These are phyloP conservation scores for Bufo gargarizans DNA, from an alignment of 2,113 vertebrate species.

Conservation along the genomic window DNA sequence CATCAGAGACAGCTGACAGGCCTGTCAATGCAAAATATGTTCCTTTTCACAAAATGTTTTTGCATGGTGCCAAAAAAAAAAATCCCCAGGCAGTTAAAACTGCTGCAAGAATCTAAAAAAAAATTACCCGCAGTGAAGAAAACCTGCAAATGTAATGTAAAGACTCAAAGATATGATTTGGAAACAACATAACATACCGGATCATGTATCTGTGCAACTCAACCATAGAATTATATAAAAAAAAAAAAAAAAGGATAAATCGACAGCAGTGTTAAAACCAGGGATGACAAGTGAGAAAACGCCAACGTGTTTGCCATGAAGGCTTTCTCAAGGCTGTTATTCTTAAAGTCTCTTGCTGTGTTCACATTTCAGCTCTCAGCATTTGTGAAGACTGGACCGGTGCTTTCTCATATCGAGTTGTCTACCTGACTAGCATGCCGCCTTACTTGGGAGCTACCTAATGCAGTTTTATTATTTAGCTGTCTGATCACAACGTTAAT, in stretches of 20 bases:
- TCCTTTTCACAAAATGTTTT: slow-evolving; percentile 40
- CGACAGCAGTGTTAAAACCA: slow-evolving; percentile 19
- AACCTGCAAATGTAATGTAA: slow-evolving; percentile 23
- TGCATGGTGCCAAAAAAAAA: slow-evolving; percentile 1
- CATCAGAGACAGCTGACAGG: slow-evolving; percentile 30
- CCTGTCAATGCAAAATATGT: slow-evolving; percentile 44
- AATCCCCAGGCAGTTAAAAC: slow-evolving; percentile 5
- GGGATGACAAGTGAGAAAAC: slow-evolving; percentile 31
- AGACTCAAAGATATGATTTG: slow-evolving; percentile 19
- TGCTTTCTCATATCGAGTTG: slow-evolving; percentile 24
- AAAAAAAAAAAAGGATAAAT: neutral
- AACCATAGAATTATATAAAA: neutral
- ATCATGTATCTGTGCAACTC: neutral
- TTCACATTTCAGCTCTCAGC: slow-evolving; percentile 45
- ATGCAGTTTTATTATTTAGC: slow-evolving; percentile 25
- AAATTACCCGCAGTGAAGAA: slow-evolving; percentile 30
- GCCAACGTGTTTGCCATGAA: slow-evolving; percentile 11
- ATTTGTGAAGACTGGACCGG: slow-evolving; percentile 26
- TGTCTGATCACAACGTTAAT: slow-evolving; percentile 5
- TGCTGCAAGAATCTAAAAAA: slow-evolving; percentile 19
- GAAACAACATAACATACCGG: neutral
- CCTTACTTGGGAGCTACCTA: slow-evolving; percentile 4
- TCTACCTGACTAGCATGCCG: slow-evolving; percentile 24
- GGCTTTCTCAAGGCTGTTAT: slow-evolving; percentile 33
- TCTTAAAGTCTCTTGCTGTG: slow-evolving; percentile 37